Conservation (phyloP, 1,140 invertebrate genomes). For the Macrobrachium rosenbergii region DNA sequence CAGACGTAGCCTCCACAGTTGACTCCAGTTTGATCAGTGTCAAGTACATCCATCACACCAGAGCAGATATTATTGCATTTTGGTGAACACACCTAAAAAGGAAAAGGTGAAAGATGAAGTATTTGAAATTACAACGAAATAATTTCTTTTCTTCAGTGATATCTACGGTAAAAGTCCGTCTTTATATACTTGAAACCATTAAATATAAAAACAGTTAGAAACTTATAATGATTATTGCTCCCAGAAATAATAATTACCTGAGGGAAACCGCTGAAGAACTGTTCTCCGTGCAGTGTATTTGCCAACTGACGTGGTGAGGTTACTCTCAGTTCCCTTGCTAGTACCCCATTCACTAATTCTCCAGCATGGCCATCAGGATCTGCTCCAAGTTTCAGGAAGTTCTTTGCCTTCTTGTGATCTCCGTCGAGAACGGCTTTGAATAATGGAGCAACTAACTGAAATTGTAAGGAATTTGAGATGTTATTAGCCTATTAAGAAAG, state of each 20-base stretch:
- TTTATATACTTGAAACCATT: no score
- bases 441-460: background rate
- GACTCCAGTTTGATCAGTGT: no score
- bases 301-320: background rate
- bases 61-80: no score
- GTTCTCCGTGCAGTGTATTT: background rate
- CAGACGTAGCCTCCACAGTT: no score
- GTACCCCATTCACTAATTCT: background rate
- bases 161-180: no score
- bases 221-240: background rate
- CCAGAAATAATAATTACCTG: background rate
- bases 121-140: no score
- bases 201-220: background rate
- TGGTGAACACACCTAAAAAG: no score
- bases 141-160: no score
- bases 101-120: no score
- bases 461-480: no score
- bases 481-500: no score
- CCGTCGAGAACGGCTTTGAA: background rate
- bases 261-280: background rate
- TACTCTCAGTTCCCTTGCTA: slow-evolving; percentile 1
- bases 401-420: background rate
- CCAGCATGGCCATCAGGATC: slow-evolving; percentile 9
- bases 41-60: no score
- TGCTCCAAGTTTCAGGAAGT: background rate